Evolutionary conservation across 2,113 vertebrate genomes (phyloP).

Genomic region (Salvelinus alpinus): DNA sequence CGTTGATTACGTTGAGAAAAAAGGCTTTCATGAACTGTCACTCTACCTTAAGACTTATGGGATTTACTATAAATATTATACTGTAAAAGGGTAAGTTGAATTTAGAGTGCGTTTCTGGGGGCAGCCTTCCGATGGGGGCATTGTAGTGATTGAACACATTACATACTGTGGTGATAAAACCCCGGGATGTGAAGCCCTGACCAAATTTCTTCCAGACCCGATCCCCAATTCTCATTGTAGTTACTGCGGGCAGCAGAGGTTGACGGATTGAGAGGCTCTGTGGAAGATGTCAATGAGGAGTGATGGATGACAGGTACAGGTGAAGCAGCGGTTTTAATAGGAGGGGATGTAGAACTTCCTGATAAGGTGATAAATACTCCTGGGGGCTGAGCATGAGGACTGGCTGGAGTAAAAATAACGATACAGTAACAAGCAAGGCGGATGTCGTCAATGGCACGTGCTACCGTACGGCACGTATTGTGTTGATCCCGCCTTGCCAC

Average conservation of each 20-base stretch:
- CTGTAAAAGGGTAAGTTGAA: not conserved
- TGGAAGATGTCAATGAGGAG: not conserved
- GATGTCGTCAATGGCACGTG: not conserved
- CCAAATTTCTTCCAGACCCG: constrained; percentile 26
- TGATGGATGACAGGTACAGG: not conserved
- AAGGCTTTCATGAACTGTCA: too few relatives aligned
- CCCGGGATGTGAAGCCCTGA: constrained; percentile 6
- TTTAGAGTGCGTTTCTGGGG: not conserved
- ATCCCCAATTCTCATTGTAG: not conserved
- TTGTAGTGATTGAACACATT: not conserved
- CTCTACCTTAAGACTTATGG: too few relatives aligned
- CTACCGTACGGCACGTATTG: too few relatives aligned
- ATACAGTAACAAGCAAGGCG: not conserved
- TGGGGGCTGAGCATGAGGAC: not conserved
- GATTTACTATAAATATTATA: not conserved
- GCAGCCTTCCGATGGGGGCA: not conserved
- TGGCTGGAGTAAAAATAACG: not conserved
- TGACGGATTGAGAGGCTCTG: too few relatives aligned
- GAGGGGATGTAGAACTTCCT: not conserved
- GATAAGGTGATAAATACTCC: not conserved
- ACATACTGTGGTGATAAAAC: not conserved
- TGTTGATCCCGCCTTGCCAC: not conserved
- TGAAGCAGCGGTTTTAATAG: not conserved
- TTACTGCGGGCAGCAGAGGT: too few relatives aligned
- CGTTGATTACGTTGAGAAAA: too few relatives aligned